phyloP scores from a whole-genome alignment of 2,888 invertebrate species.

The Tyria jacobaeae region DNA sequence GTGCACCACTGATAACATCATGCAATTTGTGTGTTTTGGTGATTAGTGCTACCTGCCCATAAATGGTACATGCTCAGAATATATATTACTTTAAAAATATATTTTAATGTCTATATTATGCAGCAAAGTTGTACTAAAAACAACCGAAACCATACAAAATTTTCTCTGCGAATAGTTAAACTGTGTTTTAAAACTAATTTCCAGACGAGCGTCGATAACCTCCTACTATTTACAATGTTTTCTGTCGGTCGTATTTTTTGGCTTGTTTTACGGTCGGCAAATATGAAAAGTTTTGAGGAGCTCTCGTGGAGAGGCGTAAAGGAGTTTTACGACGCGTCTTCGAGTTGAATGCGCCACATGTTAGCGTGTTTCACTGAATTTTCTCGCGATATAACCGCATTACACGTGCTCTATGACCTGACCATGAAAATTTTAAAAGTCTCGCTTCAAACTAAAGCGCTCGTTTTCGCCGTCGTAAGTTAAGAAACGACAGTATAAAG shows the following conservation, averaged over 20 bases:
- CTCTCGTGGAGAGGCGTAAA: slow-evolving; percentile 82
- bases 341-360: slow-evolving; percentile 81
- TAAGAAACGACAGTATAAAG: slow-evolving; percentile 52
- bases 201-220: slow-evolving; percentile 74
- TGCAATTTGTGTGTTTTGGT: slow-evolving; percentile 48
- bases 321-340: slow-evolving; percentile 85
- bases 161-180: slow-evolving; percentile 74
- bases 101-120: slow-evolving; percentile 6
- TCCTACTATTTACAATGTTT: slow-evolving; percentile 85
- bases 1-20: slow-evolving; percentile 38
- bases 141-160: slow-evolving; percentile 43
- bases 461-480: slow-evolving; percentile 50
- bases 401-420: slow-evolving; percentile 80
- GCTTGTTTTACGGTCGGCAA: slow-evolving; percentile 82
- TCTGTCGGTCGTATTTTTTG: slow-evolving; percentile 85
- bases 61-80: slow-evolving; percentile 16
- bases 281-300: slow-evolving; percentile 86
- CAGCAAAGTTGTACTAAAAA: slow-evolving; percentile 3
- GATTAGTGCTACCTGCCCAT: slow-evolving; percentile 46
- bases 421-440: slow-evolving; percentile 84
- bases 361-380: slow-evolving; percentile 75
- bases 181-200: slow-evolving; percentile 84
- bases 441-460: slow-evolving; percentile 73
- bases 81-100: slow-evolving; percentile 4
- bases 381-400: slow-evolving; percentile 77